Percentiles rank a stretch among this genome's conserved stretches.
phyloP scores from a whole-genome alignment of 2,888 invertebrate species.

The Brachypterus glaber region DNA sequence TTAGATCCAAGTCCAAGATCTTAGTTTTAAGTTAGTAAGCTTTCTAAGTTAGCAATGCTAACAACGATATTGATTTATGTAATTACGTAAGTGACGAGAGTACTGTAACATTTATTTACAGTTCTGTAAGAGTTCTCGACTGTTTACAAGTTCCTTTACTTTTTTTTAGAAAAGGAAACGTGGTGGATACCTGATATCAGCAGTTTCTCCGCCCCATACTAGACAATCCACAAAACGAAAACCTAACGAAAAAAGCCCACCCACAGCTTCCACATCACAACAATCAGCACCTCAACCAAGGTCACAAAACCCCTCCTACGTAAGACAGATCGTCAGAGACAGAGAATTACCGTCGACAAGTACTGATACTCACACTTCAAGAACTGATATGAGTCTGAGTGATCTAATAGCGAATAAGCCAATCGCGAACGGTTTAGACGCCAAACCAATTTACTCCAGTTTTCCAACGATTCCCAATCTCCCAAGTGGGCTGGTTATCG shows the following conservation, averaged over 20 bases:
- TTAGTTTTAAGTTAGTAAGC: no score
- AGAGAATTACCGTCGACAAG: neutral
- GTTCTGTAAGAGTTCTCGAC: no score
- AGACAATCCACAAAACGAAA: constrained; percentile 39
- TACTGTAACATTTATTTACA: no score
- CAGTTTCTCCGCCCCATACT: constrained; percentile 43
- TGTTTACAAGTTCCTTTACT: constrained; percentile 14
- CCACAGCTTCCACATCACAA: constrained; percentile 13
- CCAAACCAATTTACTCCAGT: constrained; percentile 18
- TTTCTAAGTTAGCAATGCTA: no score
- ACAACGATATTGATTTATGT: no score
- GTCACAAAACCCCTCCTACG: neutral
- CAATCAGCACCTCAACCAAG: neutral
- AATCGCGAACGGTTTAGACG: constrained; percentile 11
- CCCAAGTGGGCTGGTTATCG: constrained; percentile 46
- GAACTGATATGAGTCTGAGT: no score
- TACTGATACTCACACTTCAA: no score
- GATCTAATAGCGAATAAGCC: constrained; percentile 11
- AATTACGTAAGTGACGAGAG: no score
- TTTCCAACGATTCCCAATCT: constrained; percentile 42
- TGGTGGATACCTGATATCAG: constrained; percentile 41
- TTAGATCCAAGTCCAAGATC: no score
- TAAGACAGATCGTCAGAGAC: neutral
- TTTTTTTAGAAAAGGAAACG: constrained; percentile 42
- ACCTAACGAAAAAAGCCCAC: constrained; percentile 22